These are phyloP conservation scores for Botia kubotai DNA, from an alignment of 2,797 vertebrate genomes.

Conservation along the genomic window DNA sequence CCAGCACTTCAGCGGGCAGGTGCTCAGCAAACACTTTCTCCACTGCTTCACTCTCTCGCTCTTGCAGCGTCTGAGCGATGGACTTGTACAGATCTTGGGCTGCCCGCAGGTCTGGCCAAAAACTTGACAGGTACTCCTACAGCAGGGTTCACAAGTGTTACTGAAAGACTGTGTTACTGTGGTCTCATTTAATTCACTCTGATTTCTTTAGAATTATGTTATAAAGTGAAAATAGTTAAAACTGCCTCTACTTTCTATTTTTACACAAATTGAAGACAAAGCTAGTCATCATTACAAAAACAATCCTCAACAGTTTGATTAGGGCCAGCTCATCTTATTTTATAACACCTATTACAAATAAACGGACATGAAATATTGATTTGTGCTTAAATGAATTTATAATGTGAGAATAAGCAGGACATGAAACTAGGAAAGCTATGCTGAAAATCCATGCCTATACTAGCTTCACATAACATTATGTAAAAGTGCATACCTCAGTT, in stretches of 20 bases:
- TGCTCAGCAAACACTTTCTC: slow-evolving; percentile 90
- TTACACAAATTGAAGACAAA: background rate
- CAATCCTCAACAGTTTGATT: no score
- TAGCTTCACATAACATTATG: background rate
- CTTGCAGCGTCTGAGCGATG: slow-evolving; percentile 83
- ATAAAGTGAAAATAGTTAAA: background rate
- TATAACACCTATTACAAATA: no score
- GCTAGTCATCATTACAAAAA: no score
- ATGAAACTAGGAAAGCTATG: no score
- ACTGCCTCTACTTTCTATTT: background rate
- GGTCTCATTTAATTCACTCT: background rate
- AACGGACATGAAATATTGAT: no score
- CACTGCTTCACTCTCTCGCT: slow-evolving; percentile 82
- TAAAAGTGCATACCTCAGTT: slow-evolving; percentile 81
- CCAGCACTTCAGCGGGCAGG: slow-evolving; percentile 83
- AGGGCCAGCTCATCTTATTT: no score
- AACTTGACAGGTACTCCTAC: slow-evolving; percentile 90
- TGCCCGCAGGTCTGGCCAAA: slow-evolving; percentile 88
- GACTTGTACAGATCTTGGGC: slow-evolving; percentile 87
- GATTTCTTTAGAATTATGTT: background rate
- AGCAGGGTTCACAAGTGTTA: background rate
- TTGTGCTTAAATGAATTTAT: no score
- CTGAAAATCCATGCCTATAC: no score
- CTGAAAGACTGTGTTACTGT: background rate
- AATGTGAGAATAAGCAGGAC: no score